These are phyloP conservation scores for Melanostoma scalare DNA, from an alignment of 2,888 invertebrate species.

Conservation along the genomic window DNA sequence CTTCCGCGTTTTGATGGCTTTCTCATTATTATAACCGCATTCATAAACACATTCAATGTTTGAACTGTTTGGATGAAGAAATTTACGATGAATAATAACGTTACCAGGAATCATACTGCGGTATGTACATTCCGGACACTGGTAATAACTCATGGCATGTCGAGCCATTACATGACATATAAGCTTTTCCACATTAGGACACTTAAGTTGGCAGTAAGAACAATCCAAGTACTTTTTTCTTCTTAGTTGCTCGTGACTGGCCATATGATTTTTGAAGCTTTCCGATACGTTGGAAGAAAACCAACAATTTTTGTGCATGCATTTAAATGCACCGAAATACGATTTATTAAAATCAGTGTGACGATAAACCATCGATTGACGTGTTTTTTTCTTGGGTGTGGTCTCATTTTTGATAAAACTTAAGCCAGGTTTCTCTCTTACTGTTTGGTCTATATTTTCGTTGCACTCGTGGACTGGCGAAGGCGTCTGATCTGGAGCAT, in stretches of 20 bases:
- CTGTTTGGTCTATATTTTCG: no score
- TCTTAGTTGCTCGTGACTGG: not conserved
- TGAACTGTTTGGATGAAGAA: not conserved
- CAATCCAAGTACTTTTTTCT: constrained; percentile 2
- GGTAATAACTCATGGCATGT: constrained; percentile 47
- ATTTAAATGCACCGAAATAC: constrained; percentile 75
- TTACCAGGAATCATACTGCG: constrained; percentile 52
- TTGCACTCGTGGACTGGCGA: no score
- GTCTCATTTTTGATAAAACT: not conserved
- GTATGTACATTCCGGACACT: constrained; percentile 50
- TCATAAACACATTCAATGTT: constrained; percentile 4
- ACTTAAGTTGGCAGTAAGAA: constrained; percentile 38
- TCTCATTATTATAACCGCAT: constrained; percentile 28
- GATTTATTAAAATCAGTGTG: constrained; percentile 28
- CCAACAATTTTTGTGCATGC: constrained; percentile 74
- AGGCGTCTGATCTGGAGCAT: no score
- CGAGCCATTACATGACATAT: constrained; percentile 31
- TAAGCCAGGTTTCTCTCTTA: not conserved
- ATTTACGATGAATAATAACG: constrained; percentile 20
- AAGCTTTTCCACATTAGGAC: not conserved
- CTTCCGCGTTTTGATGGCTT: not conserved
- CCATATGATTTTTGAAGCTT: constrained; percentile 71
- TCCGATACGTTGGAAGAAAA: constrained; percentile 73
- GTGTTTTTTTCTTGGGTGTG: not conserved
- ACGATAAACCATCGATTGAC: constrained; percentile 55